These are phyloP conservation scores for Pseudobourletiella spinata DNA, from an alignment of 1,140 invertebrate genomes.

Conservation along the genomic window DNA sequence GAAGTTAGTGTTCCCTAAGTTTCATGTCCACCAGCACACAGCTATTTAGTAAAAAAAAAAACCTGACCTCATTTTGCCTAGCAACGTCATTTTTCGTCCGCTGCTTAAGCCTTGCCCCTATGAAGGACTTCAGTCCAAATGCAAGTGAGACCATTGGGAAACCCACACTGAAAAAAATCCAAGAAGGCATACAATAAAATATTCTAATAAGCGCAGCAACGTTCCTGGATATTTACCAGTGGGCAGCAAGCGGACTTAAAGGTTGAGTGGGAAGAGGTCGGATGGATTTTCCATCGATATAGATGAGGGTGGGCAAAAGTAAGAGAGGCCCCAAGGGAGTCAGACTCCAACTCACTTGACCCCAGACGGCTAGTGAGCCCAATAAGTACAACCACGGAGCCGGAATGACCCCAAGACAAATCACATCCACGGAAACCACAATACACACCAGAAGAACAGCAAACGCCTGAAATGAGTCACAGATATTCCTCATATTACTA, in stretches of 20 bases:
- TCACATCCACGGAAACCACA: slow-evolving; percentile 94
- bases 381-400: slow-evolving; percentile 48
- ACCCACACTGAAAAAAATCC: slow-evolving; percentile 25
- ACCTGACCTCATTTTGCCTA: slow-evolving; percentile 29
- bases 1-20: no score
- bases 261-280: slow-evolving; percentile 66
- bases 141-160: slow-evolving; percentile 36
- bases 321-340: slow-evolving; percentile 31
- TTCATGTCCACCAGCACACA: no score
- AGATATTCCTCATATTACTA: no score
- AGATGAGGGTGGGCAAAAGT: slow-evolving; percentile 33
- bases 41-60: no score
- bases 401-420: slow-evolving; percentile 98
- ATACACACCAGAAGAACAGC: slow-evolving; percentile 97
- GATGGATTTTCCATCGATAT: slow-evolving; percentile 33
- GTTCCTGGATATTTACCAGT: slow-evolving; percentile 65
- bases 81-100: slow-evolving; percentile 32
- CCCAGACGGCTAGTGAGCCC: slow-evolving; percentile 34
- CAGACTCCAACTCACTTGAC: slow-evolving; percentile 29
- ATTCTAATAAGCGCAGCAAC: not conserved
- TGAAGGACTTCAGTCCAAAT: slow-evolving; percentile 34
- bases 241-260: slow-evolving; percentile 95
- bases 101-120: slow-evolving; percentile 32
- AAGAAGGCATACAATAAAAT: not conserved
- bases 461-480: slow-evolving; percentile 79